Evolutionary conservation across 2,888 invertebrate species (phyloP).

Genomic region (Parochlus steinenii): DNA sequence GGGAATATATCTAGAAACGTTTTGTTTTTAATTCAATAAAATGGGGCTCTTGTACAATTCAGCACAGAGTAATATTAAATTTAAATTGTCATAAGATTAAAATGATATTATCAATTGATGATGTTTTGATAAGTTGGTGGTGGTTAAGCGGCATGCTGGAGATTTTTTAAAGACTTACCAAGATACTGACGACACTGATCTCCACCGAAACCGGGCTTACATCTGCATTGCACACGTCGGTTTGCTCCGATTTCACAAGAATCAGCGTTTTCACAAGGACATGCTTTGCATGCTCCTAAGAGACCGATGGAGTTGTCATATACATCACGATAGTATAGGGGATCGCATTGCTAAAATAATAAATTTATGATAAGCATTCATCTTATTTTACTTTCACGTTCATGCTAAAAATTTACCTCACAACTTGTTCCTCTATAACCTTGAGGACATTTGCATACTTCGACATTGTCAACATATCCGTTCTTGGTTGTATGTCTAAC

Average conservation of each 20-base stretch:
- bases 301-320: constrained; percentile 33
- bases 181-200: constrained; percentile 39
- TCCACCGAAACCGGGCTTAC: constrained; percentile 51
- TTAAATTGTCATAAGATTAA: no score
- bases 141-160: no score
- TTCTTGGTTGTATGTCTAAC: constrained; percentile 43
- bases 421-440: constrained; percentile 76
- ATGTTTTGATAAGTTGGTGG: no score
- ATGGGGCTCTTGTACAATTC: no score
- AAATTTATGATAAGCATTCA: constrained; percentile 8
- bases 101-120: no score
- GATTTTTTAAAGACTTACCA: constrained; percentile 32
- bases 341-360: constrained; percentile 34
- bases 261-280: constrained; percentile 61
- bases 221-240: constrained; percentile 49
- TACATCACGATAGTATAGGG: constrained; percentile 53
- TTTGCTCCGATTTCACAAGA: constrained; percentile 41
- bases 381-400: not conserved
- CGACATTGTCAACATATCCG: constrained; percentile 56
- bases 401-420: constrained; percentile 33
- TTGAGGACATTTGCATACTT: constrained; percentile 67
- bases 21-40: no score
- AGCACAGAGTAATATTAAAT: no score
- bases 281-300: constrained; percentile 35
- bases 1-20: no score